Conservation (phyloP, 2,888 invertebrate genomes). For the Nymphalis urticae region DNA sequence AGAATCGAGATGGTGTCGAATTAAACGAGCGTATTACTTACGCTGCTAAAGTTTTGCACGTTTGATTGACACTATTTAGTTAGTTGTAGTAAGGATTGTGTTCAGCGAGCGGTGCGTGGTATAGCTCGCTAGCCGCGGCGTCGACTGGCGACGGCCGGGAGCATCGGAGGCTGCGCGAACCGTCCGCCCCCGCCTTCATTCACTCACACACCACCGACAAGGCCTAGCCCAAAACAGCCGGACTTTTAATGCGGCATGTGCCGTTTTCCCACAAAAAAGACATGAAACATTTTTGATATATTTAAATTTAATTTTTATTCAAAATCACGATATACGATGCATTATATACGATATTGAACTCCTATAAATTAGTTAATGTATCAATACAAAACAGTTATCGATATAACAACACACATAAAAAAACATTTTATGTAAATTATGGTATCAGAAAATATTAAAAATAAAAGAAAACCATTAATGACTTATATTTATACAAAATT, state of each 20-base stretch:
- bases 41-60: slow-evolving; percentile 61
- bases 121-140: slow-evolving; percentile 67
- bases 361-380: no score
- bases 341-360: no score
- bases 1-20: slow-evolving; percentile 3
- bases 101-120: slow-evolving; percentile 59
- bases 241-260: slow-evolving; percentile 76
- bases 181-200: slow-evolving; percentile 74
- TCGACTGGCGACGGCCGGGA: slow-evolving; percentile 66
- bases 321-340: neutral
- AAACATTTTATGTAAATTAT: no score
- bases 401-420: no score
- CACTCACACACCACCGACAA: slow-evolving; percentile 64
- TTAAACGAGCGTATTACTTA: slow-evolving; percentile 55
- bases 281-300: slow-evolving; percentile 4
- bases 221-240: slow-evolving; percentile 72
- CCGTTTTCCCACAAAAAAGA: slow-evolving; percentile 61
- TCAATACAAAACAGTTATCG: no score
- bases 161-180: slow-evolving; percentile 76
- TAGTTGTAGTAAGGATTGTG: slow-evolving; percentile 48
- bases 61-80: slow-evolving; percentile 63
- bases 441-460: no score
- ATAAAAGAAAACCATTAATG: neutral
- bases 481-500: slow-evolving; percentile 11
- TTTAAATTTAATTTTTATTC: slow-evolving; percentile 2